phyloP scores from a whole-genome alignment of 2,888 invertebrate genomes.

The Theretra japonica region DNA sequence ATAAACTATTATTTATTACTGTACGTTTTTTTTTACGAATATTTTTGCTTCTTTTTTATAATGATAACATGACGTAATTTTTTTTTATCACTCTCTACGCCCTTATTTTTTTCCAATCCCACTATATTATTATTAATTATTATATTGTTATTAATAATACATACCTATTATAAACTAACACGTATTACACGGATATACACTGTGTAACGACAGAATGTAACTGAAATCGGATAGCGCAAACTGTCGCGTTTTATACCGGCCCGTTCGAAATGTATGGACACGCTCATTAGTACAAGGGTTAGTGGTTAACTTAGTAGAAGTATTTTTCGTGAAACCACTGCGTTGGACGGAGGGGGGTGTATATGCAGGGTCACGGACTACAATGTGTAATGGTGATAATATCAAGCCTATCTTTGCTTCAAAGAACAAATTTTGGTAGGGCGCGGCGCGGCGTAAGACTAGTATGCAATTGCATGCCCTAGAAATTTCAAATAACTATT shows the following conservation, averaged over 20 bases:
- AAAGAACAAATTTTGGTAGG: no score
- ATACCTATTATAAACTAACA: conserved; percentile 23
- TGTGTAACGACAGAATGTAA: conserved; percentile 26
- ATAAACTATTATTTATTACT: no score
- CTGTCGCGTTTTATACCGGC: conserved; percentile 21
- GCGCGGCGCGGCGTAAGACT: no score
- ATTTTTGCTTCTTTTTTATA: neutral
- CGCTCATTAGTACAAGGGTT: neutral
- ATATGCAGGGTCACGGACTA: no score
- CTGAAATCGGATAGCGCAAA: conserved; percentile 26
- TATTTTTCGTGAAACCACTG: neutral
- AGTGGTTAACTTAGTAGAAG: neutral
- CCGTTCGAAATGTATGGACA: conserved; percentile 7
- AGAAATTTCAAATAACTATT: no score
- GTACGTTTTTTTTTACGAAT: neutral
- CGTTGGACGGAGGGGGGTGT: no score
- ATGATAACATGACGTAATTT: neutral
- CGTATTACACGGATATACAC: conserved; percentile 12
- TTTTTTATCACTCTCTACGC: neutral
- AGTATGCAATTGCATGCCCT: no score
- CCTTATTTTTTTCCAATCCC: neutral
- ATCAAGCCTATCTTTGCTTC: no score
- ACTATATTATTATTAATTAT: neutral
- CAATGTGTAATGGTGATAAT: no score
- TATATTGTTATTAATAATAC: conserved; percentile 5